Base-by-base conservation (phyloP, 2,797 vertebrate species). In the Neosilurus mollespiculum region DNA sequence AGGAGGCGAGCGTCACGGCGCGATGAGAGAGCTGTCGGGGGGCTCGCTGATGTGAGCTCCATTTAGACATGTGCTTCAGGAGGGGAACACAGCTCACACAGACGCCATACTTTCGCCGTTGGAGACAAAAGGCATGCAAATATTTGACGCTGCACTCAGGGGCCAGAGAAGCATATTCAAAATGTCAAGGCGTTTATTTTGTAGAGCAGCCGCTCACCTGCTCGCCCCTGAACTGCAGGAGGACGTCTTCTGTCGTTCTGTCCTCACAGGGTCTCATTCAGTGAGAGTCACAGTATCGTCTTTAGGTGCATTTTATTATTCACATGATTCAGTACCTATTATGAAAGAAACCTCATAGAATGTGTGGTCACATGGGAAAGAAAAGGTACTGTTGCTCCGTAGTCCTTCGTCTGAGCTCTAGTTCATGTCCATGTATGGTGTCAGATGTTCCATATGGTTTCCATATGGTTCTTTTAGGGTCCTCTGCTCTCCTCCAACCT, bases 61-160 rank as follows among this genome's bases (percentile, higher is more conserved):
- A 91, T 92, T 94, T 92, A 93, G 90, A 93, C 90, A 88, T 86
- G 90, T 88, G 87, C 91, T 92, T 92, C 90, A 91, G 88, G 86
- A 91, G 89, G 91, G 90, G 84, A 88, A 92, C 91, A 89, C 88
- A 89, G 87, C 91, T 91, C 90, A 91, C 91, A 93, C 82, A 88
- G 84, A 65, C 80, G 87, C 87, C 81, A 71, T 71, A 73, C 81
- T 72, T 26, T 84, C 65, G 91, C 91, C 91, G 91, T 90, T 87
- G 85, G 91, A 91, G 84, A 93, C 90, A 92, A 93, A 93, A 92
- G 87, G 66, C 89, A 94, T 94, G 92, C 93, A 94, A 94, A 95
- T 94, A 90, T 92, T 92, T 86, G 83, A 66, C 51, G 37, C 77
- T 88, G 84, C 51, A 78, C 87, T 86, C 86, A 56, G 80, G 86